A percentile compares a stretch with the other conserved stretches of the same genome.
Evolutionary conservation across 2,888 invertebrate species (phyloP).

Genomic region (Nephrotoma appendiculata): DNA sequence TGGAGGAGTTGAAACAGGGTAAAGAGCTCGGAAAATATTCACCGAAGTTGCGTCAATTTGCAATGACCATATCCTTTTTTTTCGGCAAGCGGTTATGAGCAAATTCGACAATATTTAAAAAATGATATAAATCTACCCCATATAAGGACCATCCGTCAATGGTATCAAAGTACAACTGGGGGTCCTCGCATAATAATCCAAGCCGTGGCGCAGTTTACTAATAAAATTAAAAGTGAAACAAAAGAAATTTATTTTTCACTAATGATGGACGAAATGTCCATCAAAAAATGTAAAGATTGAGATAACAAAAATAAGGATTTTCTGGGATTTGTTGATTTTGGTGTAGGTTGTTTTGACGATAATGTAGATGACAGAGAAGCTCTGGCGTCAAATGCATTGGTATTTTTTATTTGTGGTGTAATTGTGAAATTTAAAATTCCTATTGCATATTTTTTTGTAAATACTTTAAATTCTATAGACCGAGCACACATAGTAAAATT

Average conservation of each 20-base stretch:
- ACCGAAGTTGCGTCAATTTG: too few relatives aligned
- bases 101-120: background rate
- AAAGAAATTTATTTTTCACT: background rate
- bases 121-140: background rate
- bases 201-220: background rate
- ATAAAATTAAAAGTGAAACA: background rate
- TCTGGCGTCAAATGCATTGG: background rate
- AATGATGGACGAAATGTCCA: background rate
- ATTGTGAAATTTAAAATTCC: too few relatives aligned
- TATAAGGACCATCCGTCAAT: background rate
- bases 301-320: background rate
- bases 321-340: background rate
- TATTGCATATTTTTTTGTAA: too few relatives aligned
- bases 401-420: background rate
- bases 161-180: background rate
- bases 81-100: background rate
- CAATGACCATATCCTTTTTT: too few relatives aligned
- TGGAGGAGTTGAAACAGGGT: background rate
- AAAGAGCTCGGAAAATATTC: background rate
- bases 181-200: background rate
- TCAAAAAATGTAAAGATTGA: background rate
- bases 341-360: background rate
- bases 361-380: background rate
- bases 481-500: too few relatives aligned
- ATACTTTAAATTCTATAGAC: too few relatives aligned